These are phyloP conservation scores for Harpagifer antarcticus DNA, from an alignment of 2,797 vertebrate genomes.

Conservation along the genomic window DNA sequence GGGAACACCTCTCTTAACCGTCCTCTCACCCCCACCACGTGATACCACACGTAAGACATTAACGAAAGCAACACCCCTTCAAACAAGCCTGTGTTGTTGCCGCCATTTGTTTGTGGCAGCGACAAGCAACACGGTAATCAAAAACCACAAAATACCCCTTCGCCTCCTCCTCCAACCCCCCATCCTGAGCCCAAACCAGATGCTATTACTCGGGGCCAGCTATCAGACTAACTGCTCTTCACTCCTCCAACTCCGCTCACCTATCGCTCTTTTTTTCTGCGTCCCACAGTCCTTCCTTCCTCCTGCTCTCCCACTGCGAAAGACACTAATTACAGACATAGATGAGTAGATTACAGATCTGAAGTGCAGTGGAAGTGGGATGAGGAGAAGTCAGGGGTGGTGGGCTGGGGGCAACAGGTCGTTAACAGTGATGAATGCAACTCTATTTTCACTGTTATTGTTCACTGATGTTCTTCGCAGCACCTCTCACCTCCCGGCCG, in stretches of 20 bases:
- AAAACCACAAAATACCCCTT: slow-evolving; percentile 63
- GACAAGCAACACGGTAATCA: slow-evolving; percentile 56
- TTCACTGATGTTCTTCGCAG: slow-evolving; percentile 58
- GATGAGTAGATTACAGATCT: slow-evolving; percentile 83
- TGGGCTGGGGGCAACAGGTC: slow-evolving; percentile 74
- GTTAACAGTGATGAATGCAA: slow-evolving; percentile 83
- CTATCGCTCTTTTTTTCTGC: slow-evolving; percentile 57
- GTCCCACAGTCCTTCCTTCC: slow-evolving; percentile 70
- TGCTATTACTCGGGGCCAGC: slow-evolving; percentile 72
- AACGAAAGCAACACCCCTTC: slow-evolving; percentile 59
- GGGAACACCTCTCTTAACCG: slow-evolving; percentile 49
- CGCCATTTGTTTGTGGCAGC: slow-evolving; percentile 65
- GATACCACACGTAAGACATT: slow-evolving; percentile 35
- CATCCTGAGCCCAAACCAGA: slow-evolving; percentile 72
- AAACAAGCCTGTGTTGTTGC: slow-evolving; percentile 55
- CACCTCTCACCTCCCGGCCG: slow-evolving; percentile 54
- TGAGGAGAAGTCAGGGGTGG: slow-evolving; percentile 66
- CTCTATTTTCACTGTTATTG: slow-evolving; percentile 83
- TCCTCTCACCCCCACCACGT: slow-evolving; percentile 38
- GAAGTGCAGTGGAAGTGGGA: slow-evolving; percentile 73
- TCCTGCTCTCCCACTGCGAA: slow-evolving; percentile 80
- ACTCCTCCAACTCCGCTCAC: slow-evolving; percentile 62
- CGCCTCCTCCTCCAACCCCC: slow-evolving; percentile 36
- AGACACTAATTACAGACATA: slow-evolving; percentile 84
- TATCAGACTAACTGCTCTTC: slow-evolving; percentile 66